Base-by-base conservation (phyloP, 2,888 invertebrate genomes). In the Hirtodrosophila trivittata region DNA sequence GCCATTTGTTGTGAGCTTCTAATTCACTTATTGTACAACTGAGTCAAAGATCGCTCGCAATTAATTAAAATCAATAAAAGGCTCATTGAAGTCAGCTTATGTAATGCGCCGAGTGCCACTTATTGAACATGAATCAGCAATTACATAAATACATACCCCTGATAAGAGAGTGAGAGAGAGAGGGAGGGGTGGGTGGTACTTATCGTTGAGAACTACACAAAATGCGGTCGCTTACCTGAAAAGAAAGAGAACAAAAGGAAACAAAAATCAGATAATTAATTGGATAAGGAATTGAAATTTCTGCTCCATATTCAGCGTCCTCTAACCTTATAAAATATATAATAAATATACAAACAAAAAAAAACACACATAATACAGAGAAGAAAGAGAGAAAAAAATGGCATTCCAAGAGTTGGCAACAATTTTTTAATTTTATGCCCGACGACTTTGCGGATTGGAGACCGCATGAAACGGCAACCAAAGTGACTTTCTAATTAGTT, bases 401-500 rank as follows among this genome's bases (percentile, higher is more conserved):
- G n/a, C 64, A 52, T 33, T 16, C 59, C 47, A 37, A 52, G 57
- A 58, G 47, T 51, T 68, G 49, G 42, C 49, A 74, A 74, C 52
- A 72, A 69, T 77, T 69, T 77, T 80, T 86, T 83, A 83, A 81
- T 81, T 81, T 81, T 83, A 83, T 81, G 86, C 80, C 64, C 67
- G 64, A 59, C 80, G 73, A 72, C 65, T 83, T 80, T 77, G 47
- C 63, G 37, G 51, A 39, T 14, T 25, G 12, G 42, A 46, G 33
- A 52, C 47, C 56, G 47, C 54, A 63, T 66, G 66, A 72, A 66
- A 68, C 66, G 62, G 72, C 60, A 52, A 75, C 78, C 66, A 78
- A 83, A 83, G 80, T 78, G 86, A 86, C 83, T 86, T 86, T 81
- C 76, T 81, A 81, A 81, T 81, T 81, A 82, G 82, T 82, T 86